Base-by-base conservation (phyloP, 2,797 vertebrate species). In the Botia almorhae region DNA sequence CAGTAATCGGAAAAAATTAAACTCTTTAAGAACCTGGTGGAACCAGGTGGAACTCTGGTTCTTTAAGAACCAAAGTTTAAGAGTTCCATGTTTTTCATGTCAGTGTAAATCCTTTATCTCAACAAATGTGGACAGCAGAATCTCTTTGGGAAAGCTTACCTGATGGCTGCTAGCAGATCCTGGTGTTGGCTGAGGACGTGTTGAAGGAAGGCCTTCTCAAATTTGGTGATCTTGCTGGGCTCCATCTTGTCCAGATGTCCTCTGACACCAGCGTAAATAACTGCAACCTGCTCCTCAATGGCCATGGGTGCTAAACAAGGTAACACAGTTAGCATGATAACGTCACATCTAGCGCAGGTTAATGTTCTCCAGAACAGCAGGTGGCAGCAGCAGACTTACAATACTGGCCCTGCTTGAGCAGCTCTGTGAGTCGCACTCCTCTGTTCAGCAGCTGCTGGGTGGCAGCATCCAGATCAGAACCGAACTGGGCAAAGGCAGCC, bases 341-440 rank as follows among this genome's bases (percentile, higher is more conserved):
- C 36, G 26, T 48, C 51, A 14, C 48, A 53, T 14, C 12, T 64
- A 60, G 12, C 1, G n/a, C 14, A 7, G 46, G 17, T 26, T 12
- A 33, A 65, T 0, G 3, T 70, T 33, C 10, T 26, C 50, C 39
- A 17, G 4, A 63, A 10, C 21, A 69, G 16, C 29, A 23, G 50
- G 17, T n/a, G 29, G 64, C 33, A 4, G 21, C 3, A 7, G 55
- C 68, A 81, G 11, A 94, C 94, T 92, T 72, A 95, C 94, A 93
- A 1, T 99, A 99, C 87, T 99, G 98, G 76, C 98, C 98, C 86
- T 99, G 98, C 82, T 99, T 99, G 70, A 99, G 95, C 86, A 99
- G 89, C 88, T 99, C 98, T 3, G 98, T 99, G 83, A 99, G 94
- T 82, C 98, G 95, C 17, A 99, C 98, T 0, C 98, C 98, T n/a